Percentiles rank a stretch among this genome's conserved stretches.
Conservation (phyloP, 2,113 vertebrate genomes). For the Progne subis region DNA sequence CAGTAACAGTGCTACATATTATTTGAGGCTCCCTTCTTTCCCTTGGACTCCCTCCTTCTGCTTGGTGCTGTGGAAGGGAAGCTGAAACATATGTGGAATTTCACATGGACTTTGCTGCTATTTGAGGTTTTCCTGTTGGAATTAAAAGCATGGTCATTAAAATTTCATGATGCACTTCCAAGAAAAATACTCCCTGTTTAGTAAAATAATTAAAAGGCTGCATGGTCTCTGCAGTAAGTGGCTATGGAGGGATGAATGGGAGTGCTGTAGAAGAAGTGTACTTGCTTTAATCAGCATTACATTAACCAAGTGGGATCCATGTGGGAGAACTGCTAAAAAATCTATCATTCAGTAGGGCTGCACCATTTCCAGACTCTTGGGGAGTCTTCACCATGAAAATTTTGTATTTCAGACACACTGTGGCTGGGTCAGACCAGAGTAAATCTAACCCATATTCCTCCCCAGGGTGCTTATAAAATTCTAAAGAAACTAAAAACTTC, state of each 20-base stretch:
- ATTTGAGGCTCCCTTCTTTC: background rate
- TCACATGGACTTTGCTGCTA: background rate
- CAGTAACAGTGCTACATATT: accelerated
- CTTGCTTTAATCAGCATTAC: background rate
- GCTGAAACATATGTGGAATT: background rate
- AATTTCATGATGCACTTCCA: constrained; percentile 19
- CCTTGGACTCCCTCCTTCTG: background rate
- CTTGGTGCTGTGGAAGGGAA: background rate
- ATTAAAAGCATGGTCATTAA: background rate
- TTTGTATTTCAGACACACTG: constrained; percentile 11
- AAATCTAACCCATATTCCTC: constrained; percentile 27
- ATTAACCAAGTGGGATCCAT: background rate
- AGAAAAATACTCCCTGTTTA: background rate
- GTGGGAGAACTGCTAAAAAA: background rate
- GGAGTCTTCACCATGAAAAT: background rate
- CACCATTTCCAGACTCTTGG: background rate
- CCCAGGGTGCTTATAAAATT: constrained; percentile 9
- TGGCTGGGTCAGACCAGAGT: background rate
- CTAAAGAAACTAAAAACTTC: constrained; percentile 57
- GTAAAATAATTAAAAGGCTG: constrained; percentile 47
- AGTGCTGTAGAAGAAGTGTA: background rate
- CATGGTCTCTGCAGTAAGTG: background rate
- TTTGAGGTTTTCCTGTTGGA: background rate
- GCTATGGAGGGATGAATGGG: background rate
- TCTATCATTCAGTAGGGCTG: background rate